Percentiles rank a stretch among this genome's conserved stretches.
Evolutionary conservation across 1,140 invertebrate species (phyloP).

Genomic region (Drosophila cardini): DNA sequence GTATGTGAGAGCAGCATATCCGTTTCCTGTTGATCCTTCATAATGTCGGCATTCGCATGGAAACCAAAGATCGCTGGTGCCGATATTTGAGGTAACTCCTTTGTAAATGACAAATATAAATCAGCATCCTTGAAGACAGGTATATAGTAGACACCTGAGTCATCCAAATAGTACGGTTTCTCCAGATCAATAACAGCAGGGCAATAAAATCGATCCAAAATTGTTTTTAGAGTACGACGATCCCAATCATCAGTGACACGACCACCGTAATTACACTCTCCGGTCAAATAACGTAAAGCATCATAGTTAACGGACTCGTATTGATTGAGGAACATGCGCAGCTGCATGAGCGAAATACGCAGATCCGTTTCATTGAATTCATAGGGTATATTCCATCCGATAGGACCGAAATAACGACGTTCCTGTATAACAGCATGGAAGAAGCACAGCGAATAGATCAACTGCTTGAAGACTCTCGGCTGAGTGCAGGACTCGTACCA

Average conservation of each 20-base stretch:
- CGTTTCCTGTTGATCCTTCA: slow-evolving; percentile 96
- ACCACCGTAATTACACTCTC: slow-evolving; percentile 98
- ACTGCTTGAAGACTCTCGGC: slow-evolving; percentile 91
- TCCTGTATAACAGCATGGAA: slow-evolving; percentile 98
- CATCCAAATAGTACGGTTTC: slow-evolving; percentile 87
- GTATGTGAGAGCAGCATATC: slow-evolving; percentile 91
- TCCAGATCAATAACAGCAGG: slow-evolving; percentile 85
- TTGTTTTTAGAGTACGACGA: slow-evolving; percentile 93
- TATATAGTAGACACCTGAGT: slow-evolving; percentile 90
- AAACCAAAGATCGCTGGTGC: slow-evolving; percentile 96
- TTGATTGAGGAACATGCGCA: slow-evolving; percentile 95
- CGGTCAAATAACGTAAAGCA: slow-evolving; percentile 95
- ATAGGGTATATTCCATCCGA: slow-evolving; percentile 98
- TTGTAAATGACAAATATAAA: slow-evolving; percentile 91
- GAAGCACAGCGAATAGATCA: slow-evolving; percentile 96
- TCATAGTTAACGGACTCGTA: slow-evolving; percentile 95
- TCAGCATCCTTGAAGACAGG: slow-evolving; percentile 91
- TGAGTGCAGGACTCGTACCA: slow-evolving; percentile 95
- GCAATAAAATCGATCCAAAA: slow-evolving; percentile 93
- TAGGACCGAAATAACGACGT: slow-evolving; percentile 94
- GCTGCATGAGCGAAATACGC: slow-evolving; percentile 93
- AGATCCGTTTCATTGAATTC: slow-evolving; percentile 98
- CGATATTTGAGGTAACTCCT: slow-evolving; percentile 91
- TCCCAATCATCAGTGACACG: slow-evolving; percentile 98
- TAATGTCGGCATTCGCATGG: slow-evolving; percentile 97